Conservation (phyloP, 2,113 vertebrate species). For the Gallinago jamesoni region DNA sequence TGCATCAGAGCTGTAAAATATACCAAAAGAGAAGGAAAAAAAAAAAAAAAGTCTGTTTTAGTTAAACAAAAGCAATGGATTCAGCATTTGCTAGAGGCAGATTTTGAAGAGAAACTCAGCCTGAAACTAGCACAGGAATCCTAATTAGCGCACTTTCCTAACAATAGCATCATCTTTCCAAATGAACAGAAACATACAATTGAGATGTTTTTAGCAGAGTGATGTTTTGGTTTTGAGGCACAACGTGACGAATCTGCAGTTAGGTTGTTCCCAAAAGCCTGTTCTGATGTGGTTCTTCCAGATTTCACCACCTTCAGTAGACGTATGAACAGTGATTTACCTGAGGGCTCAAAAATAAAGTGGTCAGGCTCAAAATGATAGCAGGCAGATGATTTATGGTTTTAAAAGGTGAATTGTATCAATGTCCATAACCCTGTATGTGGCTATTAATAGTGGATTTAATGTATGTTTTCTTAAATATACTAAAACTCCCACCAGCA, state of each 20-base stretch:
- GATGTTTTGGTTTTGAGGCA: not conserved
- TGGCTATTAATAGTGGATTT: not conserved
- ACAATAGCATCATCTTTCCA: constrained; percentile 8
- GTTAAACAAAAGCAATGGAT: constrained; percentile 61
- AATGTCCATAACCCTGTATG: not conserved
- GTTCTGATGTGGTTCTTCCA: not conserved
- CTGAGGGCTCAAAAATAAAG: not conserved
- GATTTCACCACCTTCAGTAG: not conserved
- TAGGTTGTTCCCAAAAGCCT: not conserved
- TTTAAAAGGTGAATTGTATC: not conserved
- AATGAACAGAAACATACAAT: not conserved
- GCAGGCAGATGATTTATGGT: not conserved
- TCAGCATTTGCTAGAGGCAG: constrained; percentile 34
- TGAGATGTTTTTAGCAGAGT: constrained; percentile 17
- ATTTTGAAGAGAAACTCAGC: constrained; percentile 35
- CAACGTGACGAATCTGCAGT: not conserved
- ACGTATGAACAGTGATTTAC: not conserved
- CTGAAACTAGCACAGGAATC: constrained; percentile 47
- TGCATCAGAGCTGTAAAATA: constrained; percentile 21
- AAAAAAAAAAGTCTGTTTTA: not conserved
- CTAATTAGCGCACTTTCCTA: constrained; percentile 25
- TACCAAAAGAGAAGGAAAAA: not conserved
- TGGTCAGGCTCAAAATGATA: fast-evolving
- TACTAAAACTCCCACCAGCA: not conserved
- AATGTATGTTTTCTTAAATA: not conserved